Evolutionary conservation across 1,140 invertebrate genomes (phyloP).

Genomic region (Drosophila elegans): DNA sequence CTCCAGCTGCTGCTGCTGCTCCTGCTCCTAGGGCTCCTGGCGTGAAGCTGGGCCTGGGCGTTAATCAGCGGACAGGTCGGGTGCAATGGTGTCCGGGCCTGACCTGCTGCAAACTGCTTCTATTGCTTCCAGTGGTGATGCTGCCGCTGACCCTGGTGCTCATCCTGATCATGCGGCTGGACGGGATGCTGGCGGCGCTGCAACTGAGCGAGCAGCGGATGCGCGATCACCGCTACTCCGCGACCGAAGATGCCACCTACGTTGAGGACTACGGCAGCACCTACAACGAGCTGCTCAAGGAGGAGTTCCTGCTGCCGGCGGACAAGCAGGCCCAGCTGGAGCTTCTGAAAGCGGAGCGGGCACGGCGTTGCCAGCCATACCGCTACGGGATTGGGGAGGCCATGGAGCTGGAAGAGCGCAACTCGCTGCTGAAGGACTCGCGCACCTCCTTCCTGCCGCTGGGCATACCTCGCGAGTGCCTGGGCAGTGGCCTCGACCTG

Average conservation of each 20-base stretch:
- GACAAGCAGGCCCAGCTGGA: slow-evolving; percentile 23
- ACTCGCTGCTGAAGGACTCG: slow-evolving; percentile 78
- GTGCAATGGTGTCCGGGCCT: slow-evolving; percentile 83
- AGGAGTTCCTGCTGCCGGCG: slow-evolving; percentile 65
- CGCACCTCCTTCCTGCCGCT: slow-evolving; percentile 80
- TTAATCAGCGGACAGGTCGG: slow-evolving; percentile 79
- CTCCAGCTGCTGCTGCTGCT: background rate
- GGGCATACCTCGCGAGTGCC: slow-evolving; percentile 71
- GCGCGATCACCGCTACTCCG: slow-evolving; percentile 39
- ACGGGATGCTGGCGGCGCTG: slow-evolving; percentile 76
- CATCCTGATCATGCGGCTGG: slow-evolving; percentile 77
- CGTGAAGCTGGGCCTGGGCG: slow-evolving; percentile 69
- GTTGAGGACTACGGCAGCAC: slow-evolving; percentile 54
- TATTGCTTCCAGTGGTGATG: slow-evolving; percentile 82
- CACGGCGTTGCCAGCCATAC: slow-evolving; percentile 70
- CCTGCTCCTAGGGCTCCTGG: slow-evolving; percentile 11
- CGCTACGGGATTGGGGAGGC: slow-evolving; percentile 65
- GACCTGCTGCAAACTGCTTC: slow-evolving; percentile 79
- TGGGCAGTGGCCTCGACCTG: slow-evolving; percentile 32
- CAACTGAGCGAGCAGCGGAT: slow-evolving; percentile 52
- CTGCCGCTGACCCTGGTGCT: slow-evolving; percentile 78
- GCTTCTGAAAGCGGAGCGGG: slow-evolving; percentile 24
- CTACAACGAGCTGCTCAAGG: slow-evolving; percentile 68
- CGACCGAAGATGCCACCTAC: slow-evolving; percentile 23
- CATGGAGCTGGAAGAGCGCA: slow-evolving; percentile 76